A percentile compares a stretch with the other conserved stretches of the same genome.
phyloP scores from a whole-genome alignment of 1,140 invertebrate species.

The Aphaenogaster ashmeadi region DNA sequence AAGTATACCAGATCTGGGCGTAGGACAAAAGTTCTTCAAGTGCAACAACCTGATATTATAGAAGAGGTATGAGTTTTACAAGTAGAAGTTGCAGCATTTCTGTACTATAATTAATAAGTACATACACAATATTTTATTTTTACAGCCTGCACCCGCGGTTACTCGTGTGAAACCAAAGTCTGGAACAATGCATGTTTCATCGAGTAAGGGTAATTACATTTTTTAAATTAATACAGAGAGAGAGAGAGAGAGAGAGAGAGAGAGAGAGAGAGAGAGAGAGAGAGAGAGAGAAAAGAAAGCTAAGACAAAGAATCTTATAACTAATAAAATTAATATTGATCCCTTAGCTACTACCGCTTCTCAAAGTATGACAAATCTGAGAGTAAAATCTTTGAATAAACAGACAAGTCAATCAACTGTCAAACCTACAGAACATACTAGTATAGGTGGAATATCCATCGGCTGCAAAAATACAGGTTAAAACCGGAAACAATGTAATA shows the following conservation, averaged over 20 bases:
- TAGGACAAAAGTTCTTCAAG: constrained; percentile 75
- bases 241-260: background rate
- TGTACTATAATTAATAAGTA: background rate
- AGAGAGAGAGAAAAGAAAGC: background rate
- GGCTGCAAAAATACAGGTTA: constrained; percentile 87
- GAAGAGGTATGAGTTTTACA: constrained; percentile 79
- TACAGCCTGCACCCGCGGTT: constrained; percentile 33
- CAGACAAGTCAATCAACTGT: constrained; percentile 55
- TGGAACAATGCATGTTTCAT: constrained; percentile 72
- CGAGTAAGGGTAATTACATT: constrained; percentile 72
- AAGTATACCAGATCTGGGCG: constrained; percentile 75
- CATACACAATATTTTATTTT: background rate
- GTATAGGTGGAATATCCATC: constrained; percentile 90
- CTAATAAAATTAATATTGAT: constrained; percentile 40
- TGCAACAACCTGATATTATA: constrained; percentile 81
- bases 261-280: background rate
- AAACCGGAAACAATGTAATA: constrained; percentile 14
- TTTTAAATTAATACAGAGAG: constrained; percentile 23
- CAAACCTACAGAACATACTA: constrained; percentile 90
- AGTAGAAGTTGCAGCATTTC: constrained; percentile 2
- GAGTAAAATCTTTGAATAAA: constrained; percentile 81
- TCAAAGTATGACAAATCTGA: constrained; percentile 78
- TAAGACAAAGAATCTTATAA: constrained; percentile 13
- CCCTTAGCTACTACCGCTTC: constrained; percentile 72
- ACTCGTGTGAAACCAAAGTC: constrained; percentile 67